Evolutionary conservation across 2,888 invertebrate genomes (phyloP), one percentile per base, ranked within the genome.

Genomic region (Hydrotaea cyrtoneurina): DNA sequence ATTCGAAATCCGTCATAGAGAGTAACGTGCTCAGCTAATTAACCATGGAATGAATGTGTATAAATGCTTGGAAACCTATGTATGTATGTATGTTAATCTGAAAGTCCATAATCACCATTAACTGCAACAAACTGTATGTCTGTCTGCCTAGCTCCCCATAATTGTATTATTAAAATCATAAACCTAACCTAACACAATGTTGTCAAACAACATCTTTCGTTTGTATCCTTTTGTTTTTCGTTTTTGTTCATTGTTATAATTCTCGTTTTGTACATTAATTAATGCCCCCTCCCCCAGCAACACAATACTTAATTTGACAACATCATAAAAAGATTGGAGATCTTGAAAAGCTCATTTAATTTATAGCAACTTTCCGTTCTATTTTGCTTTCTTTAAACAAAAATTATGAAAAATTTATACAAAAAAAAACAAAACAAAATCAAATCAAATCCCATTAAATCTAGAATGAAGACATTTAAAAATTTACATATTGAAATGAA

Each of bases 191-290:
- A 31, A 31, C 31, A 2, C 2, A 4, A 26, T 78, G 86, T 85
- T 86, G 89, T 88, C 86, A 89, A 89, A 86, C 85, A 87, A 84
- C 85, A 78, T 62, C 17, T 87, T 87, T 36, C 82, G 64, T 73
- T 59, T 74, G n/a, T 55, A 50, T 66, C 17, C 17, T 39, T n/a
- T 15, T 50, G 31, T 83, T 87, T 43, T 43, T 43, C 21, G 11
- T 87, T 89, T 17, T 73, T 72, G 36, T 76, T 77, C 59, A 15
- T 71, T 55, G 13, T 78, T 76, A 55, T 21, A 50, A 46, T 69
- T 75, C 36, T 72, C 75, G 55, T 64, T 73, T 43, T 23, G 11
- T 87, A 89, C 83, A 76, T 86, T 88, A 87, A 87, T 87, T 89
- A 66, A 53, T 57, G 66, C 73, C n/a, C n/a, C n/a, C n/a, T n/a